These are phyloP conservation scores for Aquatica leii DNA, from an alignment of 2,888 invertebrate genomes.

Conservation along the genomic window DNA sequence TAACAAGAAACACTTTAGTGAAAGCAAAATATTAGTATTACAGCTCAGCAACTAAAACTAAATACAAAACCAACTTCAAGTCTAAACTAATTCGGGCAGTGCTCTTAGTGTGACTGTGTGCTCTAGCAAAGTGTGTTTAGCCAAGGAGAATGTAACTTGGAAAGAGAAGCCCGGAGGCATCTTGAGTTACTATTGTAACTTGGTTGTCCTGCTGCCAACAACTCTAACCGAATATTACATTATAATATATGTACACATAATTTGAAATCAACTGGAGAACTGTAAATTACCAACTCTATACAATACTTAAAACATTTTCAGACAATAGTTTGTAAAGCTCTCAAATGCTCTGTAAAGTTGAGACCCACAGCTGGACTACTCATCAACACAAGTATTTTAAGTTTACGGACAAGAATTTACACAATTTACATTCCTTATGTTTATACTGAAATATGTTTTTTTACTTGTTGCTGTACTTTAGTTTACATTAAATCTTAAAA, in stretches of 20 bases:
- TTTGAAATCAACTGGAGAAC: constrained; percentile 43
- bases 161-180: constrained; percentile 49
- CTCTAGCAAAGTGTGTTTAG: constrained; percentile 45
- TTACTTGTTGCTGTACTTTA: not conserved
- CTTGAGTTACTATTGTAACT: constrained; percentile 52
- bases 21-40: constrained; percentile 46
- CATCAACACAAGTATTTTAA: constrained; percentile 60
- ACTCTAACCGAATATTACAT: constrained; percentile 45
- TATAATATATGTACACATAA: constrained; percentile 36
- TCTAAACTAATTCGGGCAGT: constrained; percentile 45
- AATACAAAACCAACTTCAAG: constrained; percentile 45
- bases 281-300: constrained; percentile 42
- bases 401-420: constrained; percentile 55
- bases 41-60: constrained; percentile 46
- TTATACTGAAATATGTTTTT: constrained; percentile 23
- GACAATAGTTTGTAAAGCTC: constrained; percentile 51
- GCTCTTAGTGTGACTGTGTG: constrained; percentile 42
- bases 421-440: constrained; percentile 45
- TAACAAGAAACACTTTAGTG: constrained; percentile 43
- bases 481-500: no score
- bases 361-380: constrained; percentile 57
- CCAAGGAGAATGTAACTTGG: constrained; percentile 48
- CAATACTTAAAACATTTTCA: constrained; percentile 48
- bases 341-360: constrained; percentile 53
- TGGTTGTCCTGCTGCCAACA: constrained; percentile 45